Percentiles rank a stretch among this genome's conserved stretches.
Conservation (phyloP, 2,888 invertebrate species). For the Autographa gamma region DNA sequence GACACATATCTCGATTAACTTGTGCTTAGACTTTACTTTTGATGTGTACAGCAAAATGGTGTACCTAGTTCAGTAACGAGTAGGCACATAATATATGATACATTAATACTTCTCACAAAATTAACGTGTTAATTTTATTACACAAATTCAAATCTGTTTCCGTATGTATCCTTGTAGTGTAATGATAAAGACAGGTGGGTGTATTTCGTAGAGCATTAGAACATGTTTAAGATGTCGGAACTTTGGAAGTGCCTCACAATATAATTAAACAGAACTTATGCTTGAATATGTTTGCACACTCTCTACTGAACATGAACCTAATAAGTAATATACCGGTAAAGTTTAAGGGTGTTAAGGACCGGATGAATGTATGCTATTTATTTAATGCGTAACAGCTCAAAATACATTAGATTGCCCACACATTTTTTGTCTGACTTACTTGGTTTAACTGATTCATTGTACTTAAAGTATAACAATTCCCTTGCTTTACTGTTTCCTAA, state of each 20-base stretch:
- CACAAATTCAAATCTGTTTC: background rate
- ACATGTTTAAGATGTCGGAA: slow-evolving; percentile 1
- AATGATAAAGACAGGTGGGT: background rate
- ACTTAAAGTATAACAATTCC: too few relatives aligned
- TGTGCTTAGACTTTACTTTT: slow-evolving; percentile 19
- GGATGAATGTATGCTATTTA: background rate
- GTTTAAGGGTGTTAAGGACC: background rate
- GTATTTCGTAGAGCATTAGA: background rate
- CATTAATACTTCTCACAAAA: too few relatives aligned
- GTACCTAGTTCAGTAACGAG: slow-evolving; percentile 2
- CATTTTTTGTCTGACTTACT: too few relatives aligned
- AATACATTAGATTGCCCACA: too few relatives aligned
- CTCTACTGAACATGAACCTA: background rate
- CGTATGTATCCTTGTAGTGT: background rate
- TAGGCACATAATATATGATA: too few relatives aligned
- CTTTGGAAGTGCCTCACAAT: background rate
- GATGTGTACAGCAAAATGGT: slow-evolving; percentile 10
- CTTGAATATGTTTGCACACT: background rate
- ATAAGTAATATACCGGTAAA: background rate
- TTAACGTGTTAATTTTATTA: background rate
- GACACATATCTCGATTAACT: background rate
- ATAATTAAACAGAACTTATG: background rate
- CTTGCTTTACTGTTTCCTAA: too few relatives aligned
- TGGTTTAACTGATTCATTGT: too few relatives aligned
- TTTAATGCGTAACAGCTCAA: too few relatives aligned